Conservation (phyloP, 2,113 vertebrate species). For the Coracopsis vasa region DNA sequence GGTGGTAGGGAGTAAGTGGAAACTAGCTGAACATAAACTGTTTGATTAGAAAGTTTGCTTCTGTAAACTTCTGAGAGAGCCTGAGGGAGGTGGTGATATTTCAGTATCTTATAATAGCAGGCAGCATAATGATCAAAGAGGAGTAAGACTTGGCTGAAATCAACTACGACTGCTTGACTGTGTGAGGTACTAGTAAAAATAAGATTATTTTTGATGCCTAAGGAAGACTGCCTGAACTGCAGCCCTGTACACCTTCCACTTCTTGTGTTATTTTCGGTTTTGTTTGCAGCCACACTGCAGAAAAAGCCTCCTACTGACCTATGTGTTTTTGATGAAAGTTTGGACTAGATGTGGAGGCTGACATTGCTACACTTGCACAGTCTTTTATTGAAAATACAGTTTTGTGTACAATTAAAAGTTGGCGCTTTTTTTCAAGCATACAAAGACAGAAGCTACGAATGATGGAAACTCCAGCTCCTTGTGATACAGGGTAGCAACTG, state of each 20-base stretch:
- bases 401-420: background rate
- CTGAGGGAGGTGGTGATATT: slow-evolving; percentile 40
- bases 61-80: slow-evolving; percentile 24
- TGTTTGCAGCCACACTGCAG: background rate
- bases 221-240: background rate
- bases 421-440: background rate
- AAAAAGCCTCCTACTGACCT: background rate
- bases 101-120: slow-evolving; percentile 36
- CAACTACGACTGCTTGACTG: background rate
- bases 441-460: background rate
- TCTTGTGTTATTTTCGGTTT: background rate
- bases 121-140: slow-evolving; percentile 38
- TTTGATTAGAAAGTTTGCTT: slow-evolving; percentile 44
- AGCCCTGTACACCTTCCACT: background rate
- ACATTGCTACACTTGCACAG: background rate
- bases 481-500: background rate
- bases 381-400: background rate
- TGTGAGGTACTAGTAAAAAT: slow-evolving; percentile 31
- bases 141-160: slow-evolving; percentile 19
- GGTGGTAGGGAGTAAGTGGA: background rate
- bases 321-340: background rate
- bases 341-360: background rate
- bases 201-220: background rate
- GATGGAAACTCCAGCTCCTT: background rate
- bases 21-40: background rate